Percentiles rank a stretch among this genome's conserved stretches.
Conservation (phyloP, 2,888 invertebrate species). For the Odontocolon sp. region DNA sequence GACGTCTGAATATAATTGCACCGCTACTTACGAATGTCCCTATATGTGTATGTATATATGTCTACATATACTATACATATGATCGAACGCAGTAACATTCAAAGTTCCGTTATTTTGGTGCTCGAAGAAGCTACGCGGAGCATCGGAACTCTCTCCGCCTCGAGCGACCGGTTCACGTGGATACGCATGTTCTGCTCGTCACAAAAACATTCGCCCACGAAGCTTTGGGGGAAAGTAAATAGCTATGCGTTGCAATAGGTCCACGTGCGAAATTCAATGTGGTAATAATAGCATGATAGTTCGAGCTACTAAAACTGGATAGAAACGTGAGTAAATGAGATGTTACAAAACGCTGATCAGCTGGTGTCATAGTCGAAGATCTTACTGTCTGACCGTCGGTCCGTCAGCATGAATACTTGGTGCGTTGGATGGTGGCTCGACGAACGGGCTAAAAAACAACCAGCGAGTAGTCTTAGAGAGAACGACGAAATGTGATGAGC, state of each 20-base stretch:
- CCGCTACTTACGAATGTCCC: background rate
- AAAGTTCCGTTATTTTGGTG: conserved; percentile 57
- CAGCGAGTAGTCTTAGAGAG: background rate
- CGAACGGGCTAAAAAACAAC: conserved; percentile 26
- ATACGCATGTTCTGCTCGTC: background rate
- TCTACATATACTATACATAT: background rate
- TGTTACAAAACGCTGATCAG: background rate
- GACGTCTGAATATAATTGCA: background rate
- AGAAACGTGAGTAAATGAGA: background rate
- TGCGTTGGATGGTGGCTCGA: conserved; percentile 37
- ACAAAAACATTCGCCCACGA: conserved; percentile 33
- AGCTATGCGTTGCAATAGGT: background rate
- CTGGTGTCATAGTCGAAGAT: background rate
- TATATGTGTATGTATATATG: background rate
- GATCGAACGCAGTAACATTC: conserved; percentile 2
- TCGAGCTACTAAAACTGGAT: background rate
- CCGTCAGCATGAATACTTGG: background rate
- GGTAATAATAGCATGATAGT: background rate
- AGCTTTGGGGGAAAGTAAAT: background rate
- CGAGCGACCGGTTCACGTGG: conserved; percentile 10
- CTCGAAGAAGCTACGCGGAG: conserved; percentile 21
- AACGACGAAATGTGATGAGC: background rate
- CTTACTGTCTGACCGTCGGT: background rate
- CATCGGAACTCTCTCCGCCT: conserved; percentile 53
- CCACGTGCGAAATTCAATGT: background rate